Base-by-base conservation (phyloP, 2,888 invertebrate species). In the Drosophila mimica region DNA sequence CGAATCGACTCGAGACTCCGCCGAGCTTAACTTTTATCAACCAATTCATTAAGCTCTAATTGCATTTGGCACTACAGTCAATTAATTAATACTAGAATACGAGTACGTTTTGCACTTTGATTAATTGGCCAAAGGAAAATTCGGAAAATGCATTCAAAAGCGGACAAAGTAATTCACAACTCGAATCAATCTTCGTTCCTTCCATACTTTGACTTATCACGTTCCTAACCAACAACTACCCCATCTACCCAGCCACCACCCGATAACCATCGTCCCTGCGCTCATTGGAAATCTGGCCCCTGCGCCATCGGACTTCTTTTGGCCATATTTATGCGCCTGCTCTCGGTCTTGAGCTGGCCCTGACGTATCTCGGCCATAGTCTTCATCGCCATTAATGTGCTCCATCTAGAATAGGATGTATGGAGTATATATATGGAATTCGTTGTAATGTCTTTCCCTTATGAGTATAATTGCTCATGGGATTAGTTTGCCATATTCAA, bases 171-270 rank as follows among this genome's bases (percentile, higher is more conserved):
- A 66, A 66, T 77, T 74, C 72, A 58, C 72, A 83, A 89, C 82
- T 89, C 72, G 72, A 79, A 89, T 84, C 88, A 84, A 84, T 89
- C 84, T 89, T 89, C 85, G 88, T 87, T 84, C 54, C 38, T 54
- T 53, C 25, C 25, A 25, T 57, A 64, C 60, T 58, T 71, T 74
- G 64, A 75, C 79, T 81, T 79, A 75, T 76, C 80, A 79, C 80
- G 76, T 68, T 68, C 11, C 28, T n/a, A 52, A 54, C 43, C 52
- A 33, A 8, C 36, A 25, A 15, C 43, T 28, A 8, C 13, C 40
- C 51, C 48, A 4, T n/a, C 36, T 8, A 25, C 2, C 25, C 25
- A 25, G 2, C 25, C 2, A 2, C 25, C 25, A 25, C 28, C n/a
- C 5, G 2, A 1, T 6, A 13, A 15, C 25, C n/a, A n/a, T n/a